phyloP scores from a whole-genome alignment of 2,888 invertebrate species.

The Gymnosoma rotundatum region DNA sequence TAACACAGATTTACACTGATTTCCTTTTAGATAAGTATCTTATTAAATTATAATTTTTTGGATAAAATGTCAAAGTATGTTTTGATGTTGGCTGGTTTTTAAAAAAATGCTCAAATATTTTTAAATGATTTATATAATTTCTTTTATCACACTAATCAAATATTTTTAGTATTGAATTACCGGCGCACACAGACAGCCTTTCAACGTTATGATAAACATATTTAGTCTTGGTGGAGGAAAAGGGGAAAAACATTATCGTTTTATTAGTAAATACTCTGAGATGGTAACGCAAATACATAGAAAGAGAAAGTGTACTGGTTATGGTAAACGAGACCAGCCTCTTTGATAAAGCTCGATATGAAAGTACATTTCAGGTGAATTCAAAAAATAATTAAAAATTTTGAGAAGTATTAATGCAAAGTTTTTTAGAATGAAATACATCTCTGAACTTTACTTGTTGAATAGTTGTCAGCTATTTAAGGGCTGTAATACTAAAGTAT shows the following conservation, averaged over 20 bases:
- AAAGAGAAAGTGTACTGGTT: not conserved
- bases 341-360: no score
- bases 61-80: conserved; percentile 44
- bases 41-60: conserved; percentile 31
- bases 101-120: conserved; percentile 22
- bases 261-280: not conserved
- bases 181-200: conserved; percentile 2
- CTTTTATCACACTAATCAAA: conserved; percentile 43
- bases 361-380: no score
- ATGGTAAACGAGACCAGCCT: not conserved
- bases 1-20: conserved; percentile 33
- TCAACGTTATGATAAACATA: conserved; percentile 5
- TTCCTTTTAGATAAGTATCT: conserved; percentile 54
- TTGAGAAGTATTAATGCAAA: no score
- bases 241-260: not conserved
- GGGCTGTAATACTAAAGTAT: no score
- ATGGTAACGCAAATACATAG: not conserved
- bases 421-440: no score
- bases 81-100: conserved; percentile 13
- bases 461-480: no score
- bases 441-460: no score
- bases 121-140: conserved; percentile 35
- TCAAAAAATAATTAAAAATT: no score
- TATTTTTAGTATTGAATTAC: conserved; percentile 64
- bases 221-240: conserved; percentile 12